Conservation (phyloP, 1,140 invertebrate genomes). For the Trachelipus rathkii region DNA sequence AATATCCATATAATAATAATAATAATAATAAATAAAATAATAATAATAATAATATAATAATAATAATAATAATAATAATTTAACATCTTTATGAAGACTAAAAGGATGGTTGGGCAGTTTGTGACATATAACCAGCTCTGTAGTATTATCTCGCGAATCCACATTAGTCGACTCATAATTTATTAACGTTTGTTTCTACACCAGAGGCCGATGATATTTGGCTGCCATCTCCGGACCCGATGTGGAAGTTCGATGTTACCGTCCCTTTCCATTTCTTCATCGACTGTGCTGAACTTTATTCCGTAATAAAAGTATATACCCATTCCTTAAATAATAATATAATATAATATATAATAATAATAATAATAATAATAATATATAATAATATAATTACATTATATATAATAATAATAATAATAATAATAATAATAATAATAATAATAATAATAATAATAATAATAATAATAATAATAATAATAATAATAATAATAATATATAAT, state of each 20-base stretch:
- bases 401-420: constrained; percentile 24
- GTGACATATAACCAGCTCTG: background rate
- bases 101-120: background rate
- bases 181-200: background rate
- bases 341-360: constrained; percentile 1
- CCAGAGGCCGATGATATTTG: background rate
- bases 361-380: background rate
- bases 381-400: background rate
- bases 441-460: background rate
- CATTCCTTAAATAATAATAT: constrained; percentile 44
- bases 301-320: constrained; percentile 50
- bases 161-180: background rate
- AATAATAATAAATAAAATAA: too few species aligned
- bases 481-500: background rate
- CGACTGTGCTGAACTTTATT: constrained; percentile 48
- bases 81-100: background rate
- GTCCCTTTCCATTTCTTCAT: constrained; percentile 15
- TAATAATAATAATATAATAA: too few species aligned
- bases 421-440: background rate
- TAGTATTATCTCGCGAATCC: background rate
- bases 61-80: too few species aligned
- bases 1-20: too few species aligned
- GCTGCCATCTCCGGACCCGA: background rate
- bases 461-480: constrained; percentile 8
- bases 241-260: constrained; percentile 33